phyloP scores from a whole-genome alignment of 2,797 vertebrate species.

The Pseudocheirus occidentalis region DNA sequence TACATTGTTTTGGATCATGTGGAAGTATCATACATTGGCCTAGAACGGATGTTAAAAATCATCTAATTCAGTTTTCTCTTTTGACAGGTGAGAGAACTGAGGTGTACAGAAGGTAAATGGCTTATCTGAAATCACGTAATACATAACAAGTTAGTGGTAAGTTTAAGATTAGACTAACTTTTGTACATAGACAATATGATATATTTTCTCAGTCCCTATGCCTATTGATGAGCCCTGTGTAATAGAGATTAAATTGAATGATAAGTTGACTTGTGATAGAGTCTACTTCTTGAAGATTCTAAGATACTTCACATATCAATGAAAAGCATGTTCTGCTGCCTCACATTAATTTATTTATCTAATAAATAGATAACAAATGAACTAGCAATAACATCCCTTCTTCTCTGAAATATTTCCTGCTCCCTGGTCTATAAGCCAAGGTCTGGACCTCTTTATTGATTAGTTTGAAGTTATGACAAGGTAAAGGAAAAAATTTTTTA shows the following conservation, averaged over 20 bases:
- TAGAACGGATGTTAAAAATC: not conserved
- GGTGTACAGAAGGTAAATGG: not conserved
- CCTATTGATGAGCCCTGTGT: not conserved
- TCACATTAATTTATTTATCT: not conserved
- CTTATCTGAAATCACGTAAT: not conserved
- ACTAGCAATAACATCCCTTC: not conserved
- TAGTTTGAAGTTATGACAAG: not conserved
- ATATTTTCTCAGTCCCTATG: not conserved
- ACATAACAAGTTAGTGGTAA: not conserved
- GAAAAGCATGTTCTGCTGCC: not conserved
- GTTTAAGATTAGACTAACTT: not conserved
- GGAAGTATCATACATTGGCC: not conserved
- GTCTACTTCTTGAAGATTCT: not conserved
- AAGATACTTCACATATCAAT: not conserved
- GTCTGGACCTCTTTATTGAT: not conserved
- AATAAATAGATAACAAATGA: not conserved
- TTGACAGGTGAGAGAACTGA: not conserved
- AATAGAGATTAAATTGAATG: not conserved
- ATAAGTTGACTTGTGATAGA: not conserved
- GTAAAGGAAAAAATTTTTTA: not conserved
- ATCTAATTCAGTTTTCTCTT: not conserved
- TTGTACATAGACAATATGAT: not conserved
- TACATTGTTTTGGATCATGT: too few species aligned
- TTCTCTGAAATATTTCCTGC: not conserved
- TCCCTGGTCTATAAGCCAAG: not conserved